Percentiles rank a stretch among this genome's conserved stretches.
phyloP scores from a whole-genome alignment of 2,113 vertebrate genomes.

The Perca schrenkii region DNA sequence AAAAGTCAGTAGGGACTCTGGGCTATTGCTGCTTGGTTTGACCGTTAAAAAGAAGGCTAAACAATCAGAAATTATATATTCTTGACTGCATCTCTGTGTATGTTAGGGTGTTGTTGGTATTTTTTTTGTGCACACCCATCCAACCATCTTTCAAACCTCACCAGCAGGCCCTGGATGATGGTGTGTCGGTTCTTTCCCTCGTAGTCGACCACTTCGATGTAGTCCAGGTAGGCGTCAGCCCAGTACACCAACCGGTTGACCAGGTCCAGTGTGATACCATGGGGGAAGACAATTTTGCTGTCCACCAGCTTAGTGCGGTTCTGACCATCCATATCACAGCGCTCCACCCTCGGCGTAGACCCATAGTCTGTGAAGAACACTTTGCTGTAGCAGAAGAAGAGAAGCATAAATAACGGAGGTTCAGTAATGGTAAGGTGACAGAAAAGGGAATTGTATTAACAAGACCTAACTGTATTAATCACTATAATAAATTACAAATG shows the following conservation, averaged over 20 bases:
- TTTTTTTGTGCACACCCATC: neutral
- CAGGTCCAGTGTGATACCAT: conserved; percentile 95
- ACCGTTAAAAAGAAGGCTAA: neutral
- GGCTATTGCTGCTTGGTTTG: neutral
- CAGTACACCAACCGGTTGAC: conserved; percentile 97
- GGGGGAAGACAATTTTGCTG: conserved; percentile 97
- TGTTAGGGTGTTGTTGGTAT: neutral
- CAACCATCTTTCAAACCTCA: conserved; percentile 77
- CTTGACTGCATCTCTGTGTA: neutral
- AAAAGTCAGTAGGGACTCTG: conserved; percentile 1
- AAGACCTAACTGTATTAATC: neutral
- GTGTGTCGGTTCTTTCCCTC: conserved; percentile 97
- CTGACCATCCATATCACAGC: conserved; percentile 98
- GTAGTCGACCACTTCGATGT: conserved; percentile 97
- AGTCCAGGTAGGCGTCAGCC: conserved; percentile 98
- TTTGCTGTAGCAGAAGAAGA: conserved; percentile 84
- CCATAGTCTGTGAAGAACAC: conserved; percentile 98
- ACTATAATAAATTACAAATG: neutral
- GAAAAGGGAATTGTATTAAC: neutral
- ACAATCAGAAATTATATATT: neutral
- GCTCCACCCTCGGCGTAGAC: conserved; percentile 96
- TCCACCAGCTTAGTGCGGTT: conserved; percentile 98
- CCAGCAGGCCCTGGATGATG: conserved; percentile 96
- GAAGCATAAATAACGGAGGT: neutral
- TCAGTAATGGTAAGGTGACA: neutral